Evolutionary conservation across 2,113 vertebrate species (phyloP), one percentile per base, ranked within the genome.

Genomic region (Carassius carassius): DNA sequence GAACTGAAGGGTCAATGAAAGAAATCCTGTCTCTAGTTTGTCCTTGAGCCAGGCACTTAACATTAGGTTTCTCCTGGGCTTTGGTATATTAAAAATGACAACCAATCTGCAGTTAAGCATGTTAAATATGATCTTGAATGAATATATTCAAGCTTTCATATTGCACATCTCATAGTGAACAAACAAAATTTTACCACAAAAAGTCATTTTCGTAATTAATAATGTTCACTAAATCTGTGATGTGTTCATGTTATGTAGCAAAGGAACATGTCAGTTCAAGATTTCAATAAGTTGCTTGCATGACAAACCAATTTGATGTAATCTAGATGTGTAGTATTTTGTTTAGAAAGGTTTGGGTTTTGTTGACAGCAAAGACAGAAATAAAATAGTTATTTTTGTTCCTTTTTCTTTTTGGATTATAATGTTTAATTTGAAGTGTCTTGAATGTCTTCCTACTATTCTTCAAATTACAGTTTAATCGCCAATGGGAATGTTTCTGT

Each of bases 181-280:
- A 44, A 72, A n/a, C 21, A 5, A 0, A 5, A 5, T 83, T 86
- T 29, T 75, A 67, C 72, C 70, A 19, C 58, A 79, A 79, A 44
- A 78, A 25, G 3, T 29, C 47, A 72, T 79, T 25, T 49, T 72
- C 70, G 23, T 72, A 77, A 29, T 86, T 47, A 77, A 29, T 76
- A 62, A 21, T 72, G 14, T n/a, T 89, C 63, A 75, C 65, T 41
- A 88, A 47, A 35, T 54, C 44, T 84, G 69, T 84, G 47, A 62
- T 69, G 21, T 60, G 60, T 88, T 88, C 81, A 84, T 85, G 76
- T 86, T 86, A 67, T 83, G 49, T 67, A 88, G 65, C 84, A 80
- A 78, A 72, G 35, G 19, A 72, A 44, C 88, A 87, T 54, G 62
- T 41, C 73, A 73, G 14, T 21, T 82, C 17, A 54, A 73, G 16